Conservation (phyloP, 2,888 invertebrate genomes). For the Abrostola triplasia region DNA sequence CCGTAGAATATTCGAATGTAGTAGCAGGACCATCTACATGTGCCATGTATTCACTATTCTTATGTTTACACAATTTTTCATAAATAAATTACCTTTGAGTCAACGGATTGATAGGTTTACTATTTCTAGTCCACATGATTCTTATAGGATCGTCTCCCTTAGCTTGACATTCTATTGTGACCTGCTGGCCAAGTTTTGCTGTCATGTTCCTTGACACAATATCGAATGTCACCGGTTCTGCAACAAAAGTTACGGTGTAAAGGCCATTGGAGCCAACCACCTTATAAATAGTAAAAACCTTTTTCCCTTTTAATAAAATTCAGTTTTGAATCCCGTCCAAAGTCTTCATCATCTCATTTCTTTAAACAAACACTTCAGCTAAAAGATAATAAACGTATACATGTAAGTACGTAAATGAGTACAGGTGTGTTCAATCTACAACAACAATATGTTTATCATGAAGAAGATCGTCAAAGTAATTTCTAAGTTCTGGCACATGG, state of each 20-base stretch:
- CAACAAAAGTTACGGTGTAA: conserved; percentile 43
- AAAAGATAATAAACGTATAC: neutral
- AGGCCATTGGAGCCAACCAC: neutral
- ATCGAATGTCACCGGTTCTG: conserved; percentile 94
- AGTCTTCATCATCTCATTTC: too few relatives aligned
- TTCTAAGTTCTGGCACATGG: too few relatives aligned
- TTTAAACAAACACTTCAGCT: neutral
- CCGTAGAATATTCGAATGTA: too few relatives aligned
- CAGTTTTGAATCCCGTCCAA: too few relatives aligned
- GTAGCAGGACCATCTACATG: neutral
- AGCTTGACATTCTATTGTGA: conserved; percentile 93
- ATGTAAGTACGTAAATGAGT: neutral
- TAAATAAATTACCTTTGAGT: conserved; percentile 77
- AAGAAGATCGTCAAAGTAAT: too few relatives aligned
- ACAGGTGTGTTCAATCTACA: too few relatives aligned
- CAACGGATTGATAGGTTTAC: conserved; percentile 90
- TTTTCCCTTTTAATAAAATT: too few relatives aligned
- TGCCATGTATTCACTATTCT: neutral
- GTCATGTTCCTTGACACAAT: conserved; percentile 91
- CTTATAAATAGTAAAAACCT: too few relatives aligned
- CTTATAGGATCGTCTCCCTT: conserved; percentile 95
- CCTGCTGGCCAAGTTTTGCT: conserved; percentile 92
- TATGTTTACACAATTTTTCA: neutral
- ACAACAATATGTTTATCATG: too few relatives aligned
- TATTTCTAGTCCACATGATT: conserved; percentile 94